These are phyloP conservation scores for Tetragnatha montana DNA, from an alignment of 2,888 invertebrate species.

Conservation along the genomic window DNA sequence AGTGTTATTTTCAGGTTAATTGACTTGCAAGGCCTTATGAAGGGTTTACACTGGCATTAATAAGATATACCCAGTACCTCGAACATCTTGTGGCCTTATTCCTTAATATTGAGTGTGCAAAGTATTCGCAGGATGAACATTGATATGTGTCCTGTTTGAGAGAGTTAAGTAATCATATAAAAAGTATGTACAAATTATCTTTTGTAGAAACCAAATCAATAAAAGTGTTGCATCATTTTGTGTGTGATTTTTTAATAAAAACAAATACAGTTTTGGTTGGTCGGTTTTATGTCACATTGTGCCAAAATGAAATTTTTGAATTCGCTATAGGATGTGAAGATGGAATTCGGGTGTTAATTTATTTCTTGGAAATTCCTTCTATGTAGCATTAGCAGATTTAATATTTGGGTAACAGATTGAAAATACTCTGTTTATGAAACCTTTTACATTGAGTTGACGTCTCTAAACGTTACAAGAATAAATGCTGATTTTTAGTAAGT, in stretches of 20 bases:
- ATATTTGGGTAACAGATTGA: no score
- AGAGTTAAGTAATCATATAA: not conserved
- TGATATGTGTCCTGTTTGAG: constrained; percentile 22
- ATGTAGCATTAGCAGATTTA: no score
- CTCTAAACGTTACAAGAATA: no score
- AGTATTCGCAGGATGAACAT: constrained; percentile 15
- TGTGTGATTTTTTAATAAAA: not conserved
- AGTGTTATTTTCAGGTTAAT: not conserved
- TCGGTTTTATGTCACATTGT: not conserved
- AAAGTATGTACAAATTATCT: constrained; percentile 61
- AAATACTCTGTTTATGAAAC: no score
- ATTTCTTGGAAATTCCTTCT: no score
- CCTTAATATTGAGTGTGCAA: constrained; percentile 34
- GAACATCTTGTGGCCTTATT: constrained; percentile 52
- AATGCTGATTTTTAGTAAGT: no score
- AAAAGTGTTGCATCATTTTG: constrained; percentile 41
- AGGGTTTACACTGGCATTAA: not conserved
- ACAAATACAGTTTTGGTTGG: not conserved
- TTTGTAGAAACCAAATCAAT: constrained; percentile 65
- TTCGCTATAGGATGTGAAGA: no score
- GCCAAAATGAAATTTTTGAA: no score
- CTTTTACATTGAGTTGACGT: no score
- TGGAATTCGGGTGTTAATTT: no score
- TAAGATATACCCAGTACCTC: constrained; percentile 41
- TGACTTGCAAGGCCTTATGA: not conserved